Evolutionary conservation across 1,140 invertebrate species (phyloP).

Genomic region (Kradibia gibbosae): DNA sequence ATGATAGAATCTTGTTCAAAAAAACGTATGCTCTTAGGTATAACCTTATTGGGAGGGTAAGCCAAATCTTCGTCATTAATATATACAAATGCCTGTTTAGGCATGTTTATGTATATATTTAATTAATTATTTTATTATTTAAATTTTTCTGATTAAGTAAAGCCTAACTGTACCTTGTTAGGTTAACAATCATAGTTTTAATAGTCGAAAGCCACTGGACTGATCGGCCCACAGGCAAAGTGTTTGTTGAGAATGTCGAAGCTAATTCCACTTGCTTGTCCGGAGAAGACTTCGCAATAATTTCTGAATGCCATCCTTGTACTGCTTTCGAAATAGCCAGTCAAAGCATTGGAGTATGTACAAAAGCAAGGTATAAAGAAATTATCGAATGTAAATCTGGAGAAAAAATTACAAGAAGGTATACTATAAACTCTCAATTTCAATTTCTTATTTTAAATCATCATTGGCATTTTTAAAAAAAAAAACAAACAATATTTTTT

Average conservation of each 20-base stretch:
- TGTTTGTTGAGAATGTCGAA: slow-evolving; percentile 77
- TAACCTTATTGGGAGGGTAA: slow-evolving; percentile 77
- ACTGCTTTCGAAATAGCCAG: slow-evolving; percentile 83
- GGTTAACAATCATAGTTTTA: slow-evolving; percentile 83
- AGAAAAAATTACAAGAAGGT: slow-evolving; percentile 80
- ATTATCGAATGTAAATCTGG: slow-evolving; percentile 79
- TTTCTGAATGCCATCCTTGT: slow-evolving; percentile 86
- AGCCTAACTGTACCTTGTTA: slow-evolving; percentile 65
- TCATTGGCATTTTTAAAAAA: no score
- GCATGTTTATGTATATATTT: neutral
- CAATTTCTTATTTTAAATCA: no score
- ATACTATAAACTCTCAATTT: no score
- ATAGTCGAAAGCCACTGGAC: slow-evolving; percentile 85
- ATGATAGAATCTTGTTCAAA: slow-evolving; percentile 82
- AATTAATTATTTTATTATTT: slow-evolving; percentile 34
- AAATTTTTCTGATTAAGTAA: slow-evolving; percentile 31
- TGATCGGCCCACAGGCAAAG: slow-evolving; percentile 71
- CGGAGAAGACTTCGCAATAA: slow-evolving; percentile 79
- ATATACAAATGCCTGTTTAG: no score
- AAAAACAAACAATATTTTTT: no score
- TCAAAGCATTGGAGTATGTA: slow-evolving; percentile 80
- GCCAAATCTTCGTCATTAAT: no score
- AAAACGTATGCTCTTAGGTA: slow-evolving; percentile 79
- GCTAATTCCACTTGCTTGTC: slow-evolving; percentile 83
- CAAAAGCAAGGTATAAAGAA: slow-evolving; percentile 81